A percentile compares a stretch with the other conserved stretches of the same genome.
Conservation (phyloP, 2,797 vertebrate genomes). For the Martes flavigula region DNA sequence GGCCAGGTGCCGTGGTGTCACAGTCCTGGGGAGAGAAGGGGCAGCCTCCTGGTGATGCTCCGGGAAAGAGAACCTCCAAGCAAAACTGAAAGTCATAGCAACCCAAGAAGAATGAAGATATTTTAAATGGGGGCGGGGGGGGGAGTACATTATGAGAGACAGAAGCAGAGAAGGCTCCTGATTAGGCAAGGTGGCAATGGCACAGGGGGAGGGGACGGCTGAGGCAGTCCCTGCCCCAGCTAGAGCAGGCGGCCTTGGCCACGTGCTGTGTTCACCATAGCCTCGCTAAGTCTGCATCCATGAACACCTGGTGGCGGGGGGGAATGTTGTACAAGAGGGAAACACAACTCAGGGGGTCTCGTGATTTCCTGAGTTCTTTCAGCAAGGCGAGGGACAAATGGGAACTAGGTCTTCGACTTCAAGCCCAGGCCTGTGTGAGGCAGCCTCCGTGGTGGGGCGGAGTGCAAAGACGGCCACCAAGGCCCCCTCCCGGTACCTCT, state of each 20-base stretch:
- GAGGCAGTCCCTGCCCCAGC: no score
- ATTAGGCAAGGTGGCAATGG: not conserved
- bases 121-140: not conserved
- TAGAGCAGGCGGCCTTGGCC: not conserved
- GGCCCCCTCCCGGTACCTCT: not conserved
- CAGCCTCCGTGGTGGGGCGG: not conserved
- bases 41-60: accelerated
- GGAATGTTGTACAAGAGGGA: not conserved
- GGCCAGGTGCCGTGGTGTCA: not conserved
- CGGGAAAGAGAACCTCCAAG: not conserved
- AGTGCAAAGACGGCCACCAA: not conserved
- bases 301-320: not conserved
- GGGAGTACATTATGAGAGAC: not conserved
- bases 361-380: not conserved
- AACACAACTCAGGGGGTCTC: not conserved
- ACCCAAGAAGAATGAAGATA: not conserved
- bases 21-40: not conserved
- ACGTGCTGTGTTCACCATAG: accelerated
- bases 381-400: not conserved
- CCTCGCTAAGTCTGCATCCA: not conserved
- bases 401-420: not conserved
- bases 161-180: not conserved
- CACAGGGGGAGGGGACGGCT: accelerated
- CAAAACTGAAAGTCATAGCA: not conserved
- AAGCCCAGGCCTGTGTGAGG: not conserved